Percentiles rank a stretch among this genome's conserved stretches.
These are phyloP conservation scores for Ctenopoma multispine DNA, from an alignment of 2,797 vertebrate genomes.

Conservation along the genomic window DNA sequence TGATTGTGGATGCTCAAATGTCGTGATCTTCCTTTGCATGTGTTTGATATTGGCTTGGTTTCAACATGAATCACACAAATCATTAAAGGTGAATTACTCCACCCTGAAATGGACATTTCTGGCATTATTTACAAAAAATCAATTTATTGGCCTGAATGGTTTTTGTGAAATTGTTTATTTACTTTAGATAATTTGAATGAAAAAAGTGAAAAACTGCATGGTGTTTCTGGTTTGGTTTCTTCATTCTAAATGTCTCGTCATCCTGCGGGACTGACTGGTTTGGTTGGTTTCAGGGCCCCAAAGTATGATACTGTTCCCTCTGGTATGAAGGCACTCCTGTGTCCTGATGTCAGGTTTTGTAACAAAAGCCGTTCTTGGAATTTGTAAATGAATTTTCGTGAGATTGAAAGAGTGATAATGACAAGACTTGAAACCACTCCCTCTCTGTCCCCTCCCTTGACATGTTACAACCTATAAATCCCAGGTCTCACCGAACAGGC, in stretches of 20 bases:
- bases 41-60: neutral
- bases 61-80: neutral
- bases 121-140: neutral
- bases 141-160: neutral
- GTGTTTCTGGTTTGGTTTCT: neutral
- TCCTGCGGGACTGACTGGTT: constrained; percentile 17
- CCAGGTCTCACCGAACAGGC: neutral
- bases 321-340: no score
- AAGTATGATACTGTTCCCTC: fast-evolving
- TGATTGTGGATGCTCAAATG: no score
- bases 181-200: constrained; percentile 26
- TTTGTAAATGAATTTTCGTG: neutral
- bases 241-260: neutral
- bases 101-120: constrained; percentile 1
- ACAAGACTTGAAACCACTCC: constrained; percentile 4
- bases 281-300: neutral
- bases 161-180: neutral
- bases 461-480: constrained; percentile 52
- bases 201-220: constrained; percentile 33
- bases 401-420: neutral
- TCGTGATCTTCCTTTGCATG: neutral
- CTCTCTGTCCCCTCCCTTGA: constrained; percentile 24
- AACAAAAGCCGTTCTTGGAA: neutral
- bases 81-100: neutral
- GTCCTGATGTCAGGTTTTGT: neutral